Evolutionary conservation across 1,140 invertebrate species (phyloP).

Genomic region (Drosophila ficusphila): DNA sequence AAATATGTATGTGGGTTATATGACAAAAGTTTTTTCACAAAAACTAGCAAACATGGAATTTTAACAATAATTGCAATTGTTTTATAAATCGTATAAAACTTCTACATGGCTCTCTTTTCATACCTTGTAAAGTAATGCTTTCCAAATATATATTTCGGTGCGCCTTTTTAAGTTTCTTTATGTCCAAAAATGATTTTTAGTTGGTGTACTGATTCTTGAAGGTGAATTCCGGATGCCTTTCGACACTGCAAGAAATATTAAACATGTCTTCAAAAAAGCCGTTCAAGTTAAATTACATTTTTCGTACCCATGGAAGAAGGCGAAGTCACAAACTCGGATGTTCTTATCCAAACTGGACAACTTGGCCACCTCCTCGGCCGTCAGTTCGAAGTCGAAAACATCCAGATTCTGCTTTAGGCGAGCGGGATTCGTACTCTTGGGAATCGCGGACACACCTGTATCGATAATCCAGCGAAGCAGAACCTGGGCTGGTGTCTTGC

Average conservation of each 20-base stretch:
- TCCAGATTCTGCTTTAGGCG: slow-evolving; percentile 88
- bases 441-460: slow-evolving; percentile 90
- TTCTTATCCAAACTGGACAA: slow-evolving; percentile 87
- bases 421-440: slow-evolving; percentile 91
- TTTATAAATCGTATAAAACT: background rate
- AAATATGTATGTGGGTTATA: slow-evolving; percentile 6
- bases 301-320: slow-evolving; percentile 85
- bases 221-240: slow-evolving; percentile 88
- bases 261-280: slow-evolving; percentile 53
- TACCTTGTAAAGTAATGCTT: background rate
- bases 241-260: slow-evolving; percentile 86
- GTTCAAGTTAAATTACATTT: background rate
- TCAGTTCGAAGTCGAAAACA: slow-evolving; percentile 88
- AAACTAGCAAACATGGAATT: background rate
- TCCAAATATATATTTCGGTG: background rate
- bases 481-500: slow-evolving; percentile 91
- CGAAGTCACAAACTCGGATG: slow-evolving; percentile 88
- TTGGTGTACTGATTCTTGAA: slow-evolving; percentile 74
- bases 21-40: too few relatives aligned
- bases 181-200: slow-evolving; percentile 16
- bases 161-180: background rate
- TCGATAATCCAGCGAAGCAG: slow-evolving; percentile 91
- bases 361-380: slow-evolving; percentile 85
- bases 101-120: background rate
- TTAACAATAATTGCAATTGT: background rate